Conservation (phyloP, 2,888 invertebrate species). For the Leptinotarsa haldemani region DNA sequence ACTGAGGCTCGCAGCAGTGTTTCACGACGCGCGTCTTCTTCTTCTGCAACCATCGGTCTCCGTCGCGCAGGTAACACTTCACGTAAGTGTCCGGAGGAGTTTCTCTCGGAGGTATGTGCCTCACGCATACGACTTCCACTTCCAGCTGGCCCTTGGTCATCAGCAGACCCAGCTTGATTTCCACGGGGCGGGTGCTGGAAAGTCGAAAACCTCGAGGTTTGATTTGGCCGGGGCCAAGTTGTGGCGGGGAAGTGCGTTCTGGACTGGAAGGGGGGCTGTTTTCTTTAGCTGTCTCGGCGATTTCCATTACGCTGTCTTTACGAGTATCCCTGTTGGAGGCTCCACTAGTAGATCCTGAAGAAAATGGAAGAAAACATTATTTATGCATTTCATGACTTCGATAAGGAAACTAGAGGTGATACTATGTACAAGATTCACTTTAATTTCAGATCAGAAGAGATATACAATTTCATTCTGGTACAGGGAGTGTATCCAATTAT, state of each 20-base stretch:
- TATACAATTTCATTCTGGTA: too few relatives aligned
- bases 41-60: constrained; percentile 89
- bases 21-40: constrained; percentile 89
- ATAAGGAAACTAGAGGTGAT: too few relatives aligned
- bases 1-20: constrained; percentile 86
- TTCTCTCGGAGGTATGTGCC: constrained; percentile 77
- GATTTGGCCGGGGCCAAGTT: constrained; percentile 83
- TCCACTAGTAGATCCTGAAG: constrained; percentile 56
- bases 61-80: constrained; percentile 91
- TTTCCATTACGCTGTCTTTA: constrained; percentile 72
- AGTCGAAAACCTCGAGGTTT: constrained; percentile 77
- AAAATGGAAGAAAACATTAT: not conserved
- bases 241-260: constrained; percentile 68
- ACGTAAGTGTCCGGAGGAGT: constrained; percentile 90
- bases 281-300: constrained; percentile 67
- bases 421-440: too few relatives aligned
- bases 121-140: constrained; percentile 80
- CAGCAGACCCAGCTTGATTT: constrained; percentile 87
- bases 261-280: constrained; percentile 72
- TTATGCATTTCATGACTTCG: too few relatives aligned
- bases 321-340: constrained; percentile 65
- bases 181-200: constrained; percentile 78
- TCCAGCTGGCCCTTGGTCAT: constrained; percentile 93
- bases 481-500: too few relatives aligned
- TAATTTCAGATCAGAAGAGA: too few relatives aligned